Base-by-base conservation (phyloP, 2,888 invertebrate species). In the Sipha maydis region DNA sequence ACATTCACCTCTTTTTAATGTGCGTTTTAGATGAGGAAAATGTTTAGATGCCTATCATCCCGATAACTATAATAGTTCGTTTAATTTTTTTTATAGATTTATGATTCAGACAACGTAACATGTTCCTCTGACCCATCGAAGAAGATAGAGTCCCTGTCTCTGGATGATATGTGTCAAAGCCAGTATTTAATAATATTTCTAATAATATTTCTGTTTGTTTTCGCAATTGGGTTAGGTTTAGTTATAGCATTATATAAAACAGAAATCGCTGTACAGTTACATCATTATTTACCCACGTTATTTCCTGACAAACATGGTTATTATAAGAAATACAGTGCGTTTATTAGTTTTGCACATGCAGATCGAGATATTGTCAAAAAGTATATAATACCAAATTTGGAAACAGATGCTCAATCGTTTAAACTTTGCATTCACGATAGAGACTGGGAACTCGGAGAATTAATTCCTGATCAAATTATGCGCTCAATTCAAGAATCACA, bases 391-490 rank as follows among this genome's bases (percentile, higher is more conserved):
- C 93, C 95, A 0, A 93, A 93, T 79, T 92, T 97, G 89, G 96
- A 96, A 91, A 92, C 92, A 89, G 94, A 94, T 5, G 93, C 94
- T 0, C 92, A 93, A 69, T 94, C 94, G 0, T 96, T 94, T 91
- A 95, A 95, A 90, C 92, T 96, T 11, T 96, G 96, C 91, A 92
- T 96, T 31, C 96, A 96, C 91, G 94, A 93, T 84, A 93, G 96
- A 0, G 95, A 96, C 91, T 96, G 95, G 95, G 91, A 94, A 17
- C 94, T 95, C 0, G 96, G 96, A 0, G 95, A 95, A 83, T 94
- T 93, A 91, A 97, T 97, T 90, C 94, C 95, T 0, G 93, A 93
- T 71, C 93, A 94, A 90, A 96, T 97, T 77, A 93, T 94, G 0
- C 93, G 94, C 67, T 96, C 96, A 0, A 95, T 96, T 2, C 93